Evolutionary conservation across 2,797 vertebrate genomes (phyloP).

Genomic region (Enteromius argenteus): DNA sequence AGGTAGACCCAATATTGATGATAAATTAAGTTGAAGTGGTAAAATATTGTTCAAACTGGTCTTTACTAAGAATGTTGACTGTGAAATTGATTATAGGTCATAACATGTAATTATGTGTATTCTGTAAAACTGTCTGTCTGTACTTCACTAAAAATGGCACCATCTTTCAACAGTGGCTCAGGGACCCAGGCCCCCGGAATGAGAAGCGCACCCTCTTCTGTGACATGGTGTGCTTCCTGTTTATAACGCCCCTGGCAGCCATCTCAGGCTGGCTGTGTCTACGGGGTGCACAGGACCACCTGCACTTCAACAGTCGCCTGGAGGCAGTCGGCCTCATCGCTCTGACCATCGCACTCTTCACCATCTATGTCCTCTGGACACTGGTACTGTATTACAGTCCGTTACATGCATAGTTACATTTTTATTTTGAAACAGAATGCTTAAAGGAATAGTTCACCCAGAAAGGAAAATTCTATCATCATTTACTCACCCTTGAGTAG

Average conservation of each 20-base stretch:
- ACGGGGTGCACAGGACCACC: conserved; percentile 91
- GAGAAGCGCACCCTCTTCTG: conserved; percentile 96
- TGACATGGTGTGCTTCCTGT: conserved; percentile 96
- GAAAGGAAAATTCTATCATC: too few relatives aligned
- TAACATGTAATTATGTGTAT: background rate
- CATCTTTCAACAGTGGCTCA: conserved; percentile 85
- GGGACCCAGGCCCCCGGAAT: conserved; percentile 89
- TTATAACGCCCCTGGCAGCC: conserved; percentile 92
- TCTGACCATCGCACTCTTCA: conserved; percentile 96
- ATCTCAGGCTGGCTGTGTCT: conserved; percentile 97
- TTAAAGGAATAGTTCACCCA: background rate
- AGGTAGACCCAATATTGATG: too few relatives aligned
- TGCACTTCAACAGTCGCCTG: conserved; percentile 91
- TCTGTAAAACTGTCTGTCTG: background rate
- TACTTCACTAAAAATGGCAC: background rate
- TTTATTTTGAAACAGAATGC: background rate
- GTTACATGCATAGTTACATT: background rate
- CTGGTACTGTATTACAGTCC: conserved; percentile 79
- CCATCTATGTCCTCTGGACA: conserved; percentile 96
- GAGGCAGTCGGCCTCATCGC: conserved; percentile 94
- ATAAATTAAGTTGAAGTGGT: background rate
- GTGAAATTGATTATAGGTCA: background rate
- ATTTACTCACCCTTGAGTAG: too few relatives aligned
- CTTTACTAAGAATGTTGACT: background rate
- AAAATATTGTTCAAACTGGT: background rate